Conservation (phyloP, 92 coral and sea anemone species). For the Epizoanthus stellaris region DNA sequence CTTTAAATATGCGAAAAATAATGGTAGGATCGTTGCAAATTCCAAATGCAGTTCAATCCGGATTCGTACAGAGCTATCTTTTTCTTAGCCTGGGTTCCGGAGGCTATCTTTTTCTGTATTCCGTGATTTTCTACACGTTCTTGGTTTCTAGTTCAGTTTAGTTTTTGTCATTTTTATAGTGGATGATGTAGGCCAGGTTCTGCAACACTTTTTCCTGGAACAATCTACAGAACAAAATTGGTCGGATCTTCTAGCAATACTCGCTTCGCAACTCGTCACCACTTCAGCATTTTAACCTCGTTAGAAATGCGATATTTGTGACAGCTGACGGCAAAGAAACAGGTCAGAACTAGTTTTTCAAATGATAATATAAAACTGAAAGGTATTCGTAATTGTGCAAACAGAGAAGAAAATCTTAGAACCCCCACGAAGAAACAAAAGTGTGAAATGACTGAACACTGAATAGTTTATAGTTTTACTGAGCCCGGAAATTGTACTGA, state of each 20-base stretch:
- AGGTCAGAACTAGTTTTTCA: neutral
- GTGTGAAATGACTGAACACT: conserved; percentile 24
- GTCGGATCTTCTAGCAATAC: no score
- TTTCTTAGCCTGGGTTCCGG: no score
- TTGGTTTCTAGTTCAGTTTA: no score
- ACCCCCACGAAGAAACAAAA: conserved; percentile 46
- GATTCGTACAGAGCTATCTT: no score
- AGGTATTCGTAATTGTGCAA: conserved; percentile 16
- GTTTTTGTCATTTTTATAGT: no score
- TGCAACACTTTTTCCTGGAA: neutral
- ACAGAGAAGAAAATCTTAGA: neutral
- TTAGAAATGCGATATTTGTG: conserved; percentile 29
- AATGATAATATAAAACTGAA: neutral
- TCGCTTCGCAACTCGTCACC: conserved; percentile 12
- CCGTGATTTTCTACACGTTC: no score
- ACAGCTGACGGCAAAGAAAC: neutral
- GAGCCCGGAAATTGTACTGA: conserved; percentile 44
- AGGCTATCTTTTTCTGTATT: no score
- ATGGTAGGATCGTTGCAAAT: no score
- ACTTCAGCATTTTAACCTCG: conserved; percentile 42
- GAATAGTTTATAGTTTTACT: conserved; percentile 21
- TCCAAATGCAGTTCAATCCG: no score
- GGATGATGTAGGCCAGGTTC: no score
- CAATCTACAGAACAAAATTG: no score
- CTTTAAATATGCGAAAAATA: no score